Conservation (phyloP, 2,113 vertebrate genomes). For the Talpa occidentalis region DNA sequence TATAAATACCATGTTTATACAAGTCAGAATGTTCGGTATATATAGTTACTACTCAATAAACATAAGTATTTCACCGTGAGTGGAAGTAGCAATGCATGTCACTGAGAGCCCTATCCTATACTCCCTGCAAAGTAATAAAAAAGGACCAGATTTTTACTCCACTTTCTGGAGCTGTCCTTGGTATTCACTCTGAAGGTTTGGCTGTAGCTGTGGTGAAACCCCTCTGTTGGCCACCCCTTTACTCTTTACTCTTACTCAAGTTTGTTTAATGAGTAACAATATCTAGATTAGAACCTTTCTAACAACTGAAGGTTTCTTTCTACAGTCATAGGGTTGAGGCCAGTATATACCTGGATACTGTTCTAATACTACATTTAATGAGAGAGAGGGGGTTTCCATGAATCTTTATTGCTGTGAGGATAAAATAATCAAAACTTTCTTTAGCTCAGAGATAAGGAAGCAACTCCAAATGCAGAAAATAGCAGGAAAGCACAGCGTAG, state of each 20-base stretch:
- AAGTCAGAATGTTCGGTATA: background rate
- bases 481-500: background rate
- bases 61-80: background rate
- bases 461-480: background rate
- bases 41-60: background rate
- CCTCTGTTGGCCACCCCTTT: fast-evolving
- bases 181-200: background rate
- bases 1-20: background rate
- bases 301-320: background rate
- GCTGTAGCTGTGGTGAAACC: background rate
- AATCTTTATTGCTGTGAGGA: background rate
- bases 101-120: background rate
- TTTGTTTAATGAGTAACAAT: background rate
- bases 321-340: background rate
- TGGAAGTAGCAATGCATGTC: background rate
- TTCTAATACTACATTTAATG: background rate
- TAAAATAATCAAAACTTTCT: background rate
- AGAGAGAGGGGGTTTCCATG: background rate
- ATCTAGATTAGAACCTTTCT: background rate
- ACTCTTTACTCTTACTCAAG: background rate
- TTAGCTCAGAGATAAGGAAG: background rate
- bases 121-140: background rate
- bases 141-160: background rate
- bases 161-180: background rate
- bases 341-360: background rate